These are phyloP conservation scores for Napeogenes inachia DNA, from an alignment of 2,888 invertebrate genomes.

Conservation along the genomic window DNA sequence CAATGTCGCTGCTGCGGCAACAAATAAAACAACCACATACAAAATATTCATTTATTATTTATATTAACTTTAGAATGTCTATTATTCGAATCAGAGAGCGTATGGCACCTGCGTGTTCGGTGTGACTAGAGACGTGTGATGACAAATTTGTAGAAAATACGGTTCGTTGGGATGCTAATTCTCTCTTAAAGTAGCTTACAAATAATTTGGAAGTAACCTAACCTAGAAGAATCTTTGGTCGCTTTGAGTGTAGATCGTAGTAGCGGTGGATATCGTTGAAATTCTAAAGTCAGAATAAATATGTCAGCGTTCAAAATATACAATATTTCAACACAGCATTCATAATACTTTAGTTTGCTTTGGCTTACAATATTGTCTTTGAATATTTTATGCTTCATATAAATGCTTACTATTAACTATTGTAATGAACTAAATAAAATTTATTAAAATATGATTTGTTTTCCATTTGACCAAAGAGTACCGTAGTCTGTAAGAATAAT, in stretches of 20 bases:
- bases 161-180: constrained; percentile 31
- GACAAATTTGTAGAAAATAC: constrained; percentile 21
- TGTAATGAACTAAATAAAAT: constrained; percentile 3
- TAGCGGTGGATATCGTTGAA: constrained; percentile 29
- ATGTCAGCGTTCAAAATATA: constrained; percentile 32
- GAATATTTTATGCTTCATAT: constrained; percentile 27
- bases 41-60: constrained; percentile 30
- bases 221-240: constrained; percentile 66
- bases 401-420: constrained; percentile 19
- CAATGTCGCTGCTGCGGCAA: constrained; percentile 32
- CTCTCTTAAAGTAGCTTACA: constrained; percentile 26
- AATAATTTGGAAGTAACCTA: constrained; percentile 40
- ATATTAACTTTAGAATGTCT: constrained; percentile 37
- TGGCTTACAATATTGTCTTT: constrained; percentile 58
- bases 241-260: constrained; percentile 59
- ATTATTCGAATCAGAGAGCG: constrained; percentile 48
- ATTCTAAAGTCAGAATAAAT: constrained; percentile 21
- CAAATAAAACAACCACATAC: constrained; percentile 22
- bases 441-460: background rate
- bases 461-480: background rate
- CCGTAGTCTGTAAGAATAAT: background rate
- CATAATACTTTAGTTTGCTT: constrained; percentile 65
- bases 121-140: constrained; percentile 58
- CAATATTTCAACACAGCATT: constrained; percentile 47
- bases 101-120: constrained; percentile 61